Base-by-base conservation (phyloP, 2,113 vertebrate species). In the Chloropsis cyanopogon region DNA sequence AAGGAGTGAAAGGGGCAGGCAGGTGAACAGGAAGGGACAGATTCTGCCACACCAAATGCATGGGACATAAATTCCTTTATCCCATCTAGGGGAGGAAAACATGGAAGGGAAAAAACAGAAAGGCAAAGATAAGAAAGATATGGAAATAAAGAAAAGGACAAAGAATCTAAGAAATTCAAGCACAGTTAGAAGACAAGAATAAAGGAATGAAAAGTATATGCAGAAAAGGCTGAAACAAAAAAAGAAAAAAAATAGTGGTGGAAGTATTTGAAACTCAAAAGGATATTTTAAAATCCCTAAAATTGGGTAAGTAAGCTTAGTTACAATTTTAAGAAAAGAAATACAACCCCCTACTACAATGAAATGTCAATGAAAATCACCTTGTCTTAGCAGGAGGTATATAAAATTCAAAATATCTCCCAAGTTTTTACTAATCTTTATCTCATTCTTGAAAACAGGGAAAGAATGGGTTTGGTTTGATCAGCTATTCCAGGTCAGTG, bases 1-100 rank as follows among this genome's bases (percentile, higher is more conserved):
- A 75, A 82, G 15, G 20, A 9, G 25, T 71, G 13, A 71, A 90
- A 71, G 35, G 73, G 11, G 28, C 33, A 87, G 33, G 35, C 23
- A 63, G 20, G n/a, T 70, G 35, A 79, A 63, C 25, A 65, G 29
- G 14, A 46, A 69, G 2, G 11, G 17, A 42, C 35, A 71, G n/a
- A 59, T 31, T 68, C 29, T 47, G 7, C 49, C 7, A 23, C 6
- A 42, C 8, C 26, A 31, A n/a, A 1, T 47, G 6, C 0, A 1
- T 6, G 31, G 26, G 17, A 86, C 18, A 33, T 13, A 16, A 54
- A 21, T 28, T 47, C 12, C 33, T 68, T 10, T 59, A 39, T 39
- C 23, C 35, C 2, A 2, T 37, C 17, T 22, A 54, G 14, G 44
- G 4, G 14, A 71, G 9, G 20, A 37, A 91, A 69, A 66, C 21